Conservation (phyloP, 2,113 vertebrate genomes). For the Delphinus delphis region DNA sequence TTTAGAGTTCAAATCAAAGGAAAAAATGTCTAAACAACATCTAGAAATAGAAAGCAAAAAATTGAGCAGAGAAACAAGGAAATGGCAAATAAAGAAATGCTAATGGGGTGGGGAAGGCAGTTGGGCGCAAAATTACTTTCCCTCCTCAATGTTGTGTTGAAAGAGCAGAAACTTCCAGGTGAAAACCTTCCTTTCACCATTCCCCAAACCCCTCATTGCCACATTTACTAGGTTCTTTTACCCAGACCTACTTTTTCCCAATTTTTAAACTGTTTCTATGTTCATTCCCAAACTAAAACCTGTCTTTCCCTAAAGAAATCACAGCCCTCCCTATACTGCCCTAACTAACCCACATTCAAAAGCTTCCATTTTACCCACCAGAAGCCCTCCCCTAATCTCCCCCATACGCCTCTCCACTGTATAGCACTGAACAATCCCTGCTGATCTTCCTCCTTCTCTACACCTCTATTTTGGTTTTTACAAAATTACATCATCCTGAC, state of each 20-base stretch:
- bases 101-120: not conserved
- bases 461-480: not conserved
- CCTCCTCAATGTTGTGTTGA: rapidly evolving
- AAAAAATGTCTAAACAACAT: not conserved
- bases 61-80: not conserved
- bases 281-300: not conserved
- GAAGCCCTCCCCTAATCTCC: not conserved
- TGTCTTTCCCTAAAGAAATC: not conserved
- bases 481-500: not conserved
- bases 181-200: not conserved
- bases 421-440: no score
- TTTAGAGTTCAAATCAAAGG: slow-evolving; percentile 10
- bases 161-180: not conserved
- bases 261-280: not conserved
- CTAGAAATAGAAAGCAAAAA: not conserved
- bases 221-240: not conserved
- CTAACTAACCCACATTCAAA: no score
- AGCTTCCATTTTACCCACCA: not conserved
- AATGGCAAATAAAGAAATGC: not conserved
- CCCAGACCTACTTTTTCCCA: not conserved
- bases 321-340: not conserved
- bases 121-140: not conserved
- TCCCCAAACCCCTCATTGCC: not conserved
- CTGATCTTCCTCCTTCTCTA: not conserved
- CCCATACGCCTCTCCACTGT: rapidly evolving